Conservation (phyloP, 2,888 invertebrate genomes). For the Atrina japonica region DNA sequence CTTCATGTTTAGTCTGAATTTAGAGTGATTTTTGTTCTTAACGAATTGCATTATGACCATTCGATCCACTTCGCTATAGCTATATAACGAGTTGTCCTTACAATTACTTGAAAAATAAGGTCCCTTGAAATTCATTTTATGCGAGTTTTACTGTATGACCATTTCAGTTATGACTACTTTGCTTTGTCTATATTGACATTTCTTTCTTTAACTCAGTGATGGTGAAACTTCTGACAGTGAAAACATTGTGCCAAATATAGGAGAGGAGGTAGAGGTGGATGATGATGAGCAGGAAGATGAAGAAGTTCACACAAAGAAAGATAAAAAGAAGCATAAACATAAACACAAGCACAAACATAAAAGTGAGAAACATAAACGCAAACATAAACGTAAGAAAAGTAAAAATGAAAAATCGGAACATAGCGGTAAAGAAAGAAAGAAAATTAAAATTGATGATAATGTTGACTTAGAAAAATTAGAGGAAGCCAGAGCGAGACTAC, state of each 20-base stretch:
- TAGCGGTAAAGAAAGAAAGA: constrained; percentile 47
- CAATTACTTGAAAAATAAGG: too few relatives aligned
- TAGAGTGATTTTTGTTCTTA: too few relatives aligned
- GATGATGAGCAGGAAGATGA: constrained; percentile 26
- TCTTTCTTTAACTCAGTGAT: constrained; percentile 63
- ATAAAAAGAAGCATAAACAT: constrained; percentile 75
- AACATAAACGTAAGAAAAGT: constrained; percentile 74
- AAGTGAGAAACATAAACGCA: constrained; percentile 65
- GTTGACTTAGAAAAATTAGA: constrained; percentile 78
- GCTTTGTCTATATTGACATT: too few relatives aligned
- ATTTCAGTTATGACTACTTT: too few relatives aligned
- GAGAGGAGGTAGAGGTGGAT: constrained; percentile 28
- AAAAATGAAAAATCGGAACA: constrained; percentile 50
- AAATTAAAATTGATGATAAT: constrained; percentile 46
- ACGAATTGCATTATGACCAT: too few relatives aligned
- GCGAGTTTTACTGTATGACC: too few relatives aligned
- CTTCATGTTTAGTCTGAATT: too few relatives aligned
- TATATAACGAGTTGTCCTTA: too few relatives aligned
- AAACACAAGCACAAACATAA: constrained; percentile 82
- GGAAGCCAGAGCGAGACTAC: constrained; percentile 77
- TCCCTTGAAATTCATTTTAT: too few relatives aligned
- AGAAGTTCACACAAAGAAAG: constrained; percentile 46
- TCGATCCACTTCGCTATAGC: too few relatives aligned
- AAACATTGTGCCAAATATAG: constrained; percentile 36
- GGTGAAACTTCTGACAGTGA: constrained; percentile 56